phyloP scores from a whole-genome alignment of 1,140 invertebrate genomes.

The Portunus trituberculatus region DNA sequence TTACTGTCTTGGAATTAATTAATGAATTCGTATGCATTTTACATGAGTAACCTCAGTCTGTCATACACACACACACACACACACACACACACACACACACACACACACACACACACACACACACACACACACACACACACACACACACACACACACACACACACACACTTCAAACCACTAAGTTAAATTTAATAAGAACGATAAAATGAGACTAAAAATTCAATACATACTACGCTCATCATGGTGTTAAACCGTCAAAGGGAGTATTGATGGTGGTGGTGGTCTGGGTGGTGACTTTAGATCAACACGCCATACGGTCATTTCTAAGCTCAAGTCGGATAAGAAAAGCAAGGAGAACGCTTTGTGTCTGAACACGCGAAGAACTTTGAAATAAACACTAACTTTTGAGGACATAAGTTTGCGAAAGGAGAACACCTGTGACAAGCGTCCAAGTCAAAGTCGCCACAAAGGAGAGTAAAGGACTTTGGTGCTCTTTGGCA shows the following conservation, averaged over 20 bases:
- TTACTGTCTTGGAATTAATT: not conserved
- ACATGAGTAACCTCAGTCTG: not conserved
- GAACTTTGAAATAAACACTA: not conserved
- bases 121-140: conserved; percentile 8
- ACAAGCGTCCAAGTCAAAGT: too few species aligned
- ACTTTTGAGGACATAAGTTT: too few species aligned
- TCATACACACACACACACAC: not conserved
- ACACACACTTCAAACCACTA: not conserved
- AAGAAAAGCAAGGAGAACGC: not conserved
- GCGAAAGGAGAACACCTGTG: too few species aligned
- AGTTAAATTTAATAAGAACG: too few species aligned
- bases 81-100: conserved; percentile 1
- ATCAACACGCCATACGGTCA: not conserved
- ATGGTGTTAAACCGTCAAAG: too few species aligned
- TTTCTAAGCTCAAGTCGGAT: not conserved
- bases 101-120: conserved; percentile 11
- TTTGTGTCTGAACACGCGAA: not conserved
- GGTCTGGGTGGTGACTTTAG: not conserved
- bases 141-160: conserved; percentile 4
- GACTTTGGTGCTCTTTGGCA: too few species aligned
- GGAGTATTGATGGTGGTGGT: not conserved
- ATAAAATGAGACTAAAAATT: too few species aligned
- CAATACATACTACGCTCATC: too few species aligned
- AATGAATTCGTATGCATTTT: not conserved
- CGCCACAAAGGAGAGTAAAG: too few species aligned